A percentile compares a stretch with the other conserved stretches of the same genome.
These are phyloP conservation scores for Tachyglossus aculeatus DNA, from an alignment of 2,797 vertebrate genomes.

Conservation along the genomic window DNA sequence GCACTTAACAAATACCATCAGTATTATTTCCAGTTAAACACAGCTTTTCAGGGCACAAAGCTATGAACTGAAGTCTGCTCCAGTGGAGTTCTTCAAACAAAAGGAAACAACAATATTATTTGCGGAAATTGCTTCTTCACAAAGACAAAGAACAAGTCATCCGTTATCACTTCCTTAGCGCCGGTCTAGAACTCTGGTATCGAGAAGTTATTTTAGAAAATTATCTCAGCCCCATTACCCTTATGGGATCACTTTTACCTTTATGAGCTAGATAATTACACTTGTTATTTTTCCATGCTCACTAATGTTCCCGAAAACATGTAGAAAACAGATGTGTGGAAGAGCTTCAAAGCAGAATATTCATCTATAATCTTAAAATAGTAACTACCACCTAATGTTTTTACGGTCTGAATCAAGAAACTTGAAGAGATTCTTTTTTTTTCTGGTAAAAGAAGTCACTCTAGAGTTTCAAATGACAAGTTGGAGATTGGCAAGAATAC, in stretches of 20 bases:
- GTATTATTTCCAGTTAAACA: neutral
- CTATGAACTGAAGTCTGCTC: neutral
- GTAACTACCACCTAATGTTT: neutral
- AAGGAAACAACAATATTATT: neutral
- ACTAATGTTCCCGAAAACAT: neutral
- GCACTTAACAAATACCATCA: too few relatives aligned
- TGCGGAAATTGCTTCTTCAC: neutral
- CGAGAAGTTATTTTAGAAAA: slow-evolving; percentile 2
- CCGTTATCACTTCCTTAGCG: slow-evolving; percentile 12
- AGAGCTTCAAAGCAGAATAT: neutral
- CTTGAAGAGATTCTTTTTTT: neutral
- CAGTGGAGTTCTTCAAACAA: slow-evolving; percentile 9
- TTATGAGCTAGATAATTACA: neutral
- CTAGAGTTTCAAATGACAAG: neutral
- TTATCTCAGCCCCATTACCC: neutral
- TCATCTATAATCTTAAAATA: slow-evolving; percentile 5
- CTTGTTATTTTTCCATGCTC: slow-evolving; percentile 4
- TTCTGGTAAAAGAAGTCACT: slow-evolving; percentile 8
- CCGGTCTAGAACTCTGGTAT: neutral
- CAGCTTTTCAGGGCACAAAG: slow-evolving; percentile 18
- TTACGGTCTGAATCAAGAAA: neutral
- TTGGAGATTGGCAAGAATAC: neutral
- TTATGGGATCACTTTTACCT: neutral
- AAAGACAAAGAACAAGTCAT: slow-evolving; percentile 4
- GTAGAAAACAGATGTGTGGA: slow-evolving; percentile 6